phyloP scores from a whole-genome alignment of 2,797 vertebrate genomes.

The Manis javanica region DNA sequence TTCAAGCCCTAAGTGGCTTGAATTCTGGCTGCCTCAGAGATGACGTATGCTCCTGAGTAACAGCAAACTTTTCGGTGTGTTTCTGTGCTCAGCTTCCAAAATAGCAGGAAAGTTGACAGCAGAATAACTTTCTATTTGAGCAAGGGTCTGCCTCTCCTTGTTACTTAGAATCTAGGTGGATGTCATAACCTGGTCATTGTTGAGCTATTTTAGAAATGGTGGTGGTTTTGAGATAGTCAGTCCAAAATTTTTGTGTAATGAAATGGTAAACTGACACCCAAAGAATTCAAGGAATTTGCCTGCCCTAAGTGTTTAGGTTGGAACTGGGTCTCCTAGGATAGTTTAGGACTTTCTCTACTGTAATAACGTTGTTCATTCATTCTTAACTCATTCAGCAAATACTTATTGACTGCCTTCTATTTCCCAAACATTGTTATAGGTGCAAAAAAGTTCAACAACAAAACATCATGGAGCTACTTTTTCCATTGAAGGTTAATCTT shows the following conservation, averaged over 20 bases:
- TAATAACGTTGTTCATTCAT: neutral
- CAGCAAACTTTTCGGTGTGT: neutral
- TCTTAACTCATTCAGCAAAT: slow-evolving; percentile 44
- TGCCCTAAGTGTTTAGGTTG: neutral
- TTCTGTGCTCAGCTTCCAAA: neutral
- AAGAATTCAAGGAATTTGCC: neutral
- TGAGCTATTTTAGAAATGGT: neutral
- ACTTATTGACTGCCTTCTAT: neutral
- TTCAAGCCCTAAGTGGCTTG: slow-evolving; percentile 36
- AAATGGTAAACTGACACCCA: neutral
- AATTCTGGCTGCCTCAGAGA: slow-evolving; percentile 52
- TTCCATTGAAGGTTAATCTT: neutral
- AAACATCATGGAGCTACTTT: neutral
- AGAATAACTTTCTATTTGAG: neutral
- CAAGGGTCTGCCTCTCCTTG: neutral
- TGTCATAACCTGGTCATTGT: neutral
- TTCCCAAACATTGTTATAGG: neutral
- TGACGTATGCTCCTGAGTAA: neutral
- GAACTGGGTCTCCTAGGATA: neutral
- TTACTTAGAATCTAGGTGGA: neutral
- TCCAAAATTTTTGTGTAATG: neutral
- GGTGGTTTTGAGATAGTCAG: neutral
- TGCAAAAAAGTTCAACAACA: neutral
- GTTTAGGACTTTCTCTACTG: neutral
- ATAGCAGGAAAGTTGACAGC: neutral